Conservation (phyloP, 1,140 invertebrate species). For the Caenorhabditis elegans region DNA sequence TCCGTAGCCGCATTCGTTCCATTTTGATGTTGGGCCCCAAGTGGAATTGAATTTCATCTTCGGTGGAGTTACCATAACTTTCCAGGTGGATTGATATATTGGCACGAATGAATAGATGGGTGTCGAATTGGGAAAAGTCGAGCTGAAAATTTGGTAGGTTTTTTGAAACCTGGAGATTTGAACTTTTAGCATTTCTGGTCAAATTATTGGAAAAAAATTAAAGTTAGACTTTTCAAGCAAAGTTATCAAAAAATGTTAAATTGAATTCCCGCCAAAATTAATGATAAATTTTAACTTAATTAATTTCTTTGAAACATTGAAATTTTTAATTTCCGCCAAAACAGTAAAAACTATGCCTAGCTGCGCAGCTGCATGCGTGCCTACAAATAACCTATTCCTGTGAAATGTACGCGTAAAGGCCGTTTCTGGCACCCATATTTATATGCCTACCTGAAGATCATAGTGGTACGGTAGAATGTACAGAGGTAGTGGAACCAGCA, state of each 20-base stretch:
- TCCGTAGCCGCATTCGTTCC: constrained; percentile 50
- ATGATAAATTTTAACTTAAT: too few relatives aligned
- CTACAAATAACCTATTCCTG: too few relatives aligned
- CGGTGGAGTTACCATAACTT: constrained; percentile 61
- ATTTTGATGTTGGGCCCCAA: constrained; percentile 63
- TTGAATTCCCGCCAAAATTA: too few relatives aligned
- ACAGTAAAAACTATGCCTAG: too few relatives aligned
- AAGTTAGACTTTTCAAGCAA: too few relatives aligned
- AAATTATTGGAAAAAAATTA: too few relatives aligned
- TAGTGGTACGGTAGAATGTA: constrained; percentile 58
- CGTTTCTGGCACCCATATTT: neutral
- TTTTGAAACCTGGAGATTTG: neutral
- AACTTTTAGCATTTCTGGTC: neutral
- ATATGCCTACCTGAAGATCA: constrained; percentile 54
- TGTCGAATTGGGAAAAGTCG: constrained; percentile 60
- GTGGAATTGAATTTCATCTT: constrained; percentile 61
- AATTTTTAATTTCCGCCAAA: too few relatives aligned
- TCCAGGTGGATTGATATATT: constrained; percentile 62
- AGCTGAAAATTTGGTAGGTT: constrained; percentile 51
- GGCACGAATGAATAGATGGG: constrained; percentile 52
- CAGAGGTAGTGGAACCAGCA: constrained; percentile 44
- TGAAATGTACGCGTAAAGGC: too few relatives aligned
- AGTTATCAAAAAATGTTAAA: too few relatives aligned
- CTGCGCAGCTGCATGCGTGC: too few relatives aligned
- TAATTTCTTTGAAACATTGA: too few relatives aligned